Percentiles rank a stretch among this genome's conserved stretches.
These are phyloP conservation scores for Rhingia rostrata DNA, from an alignment of 2,888 invertebrate genomes.

Conservation along the genomic window DNA sequence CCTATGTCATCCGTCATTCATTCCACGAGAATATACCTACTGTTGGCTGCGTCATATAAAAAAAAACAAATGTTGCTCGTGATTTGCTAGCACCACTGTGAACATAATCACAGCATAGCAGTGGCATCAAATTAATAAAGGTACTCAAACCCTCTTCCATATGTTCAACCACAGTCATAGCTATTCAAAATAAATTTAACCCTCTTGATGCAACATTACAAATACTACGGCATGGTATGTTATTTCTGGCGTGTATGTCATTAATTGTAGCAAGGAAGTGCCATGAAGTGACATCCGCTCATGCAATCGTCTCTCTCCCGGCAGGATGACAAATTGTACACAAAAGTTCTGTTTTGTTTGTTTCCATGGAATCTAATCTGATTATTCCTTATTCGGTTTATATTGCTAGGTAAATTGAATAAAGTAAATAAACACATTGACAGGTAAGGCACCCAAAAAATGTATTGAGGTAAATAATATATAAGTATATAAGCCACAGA, in stretches of 20 bases:
- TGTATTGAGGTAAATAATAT: conserved; percentile 51
- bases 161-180: conserved; percentile 4
- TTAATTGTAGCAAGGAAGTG: conserved; percentile 62
- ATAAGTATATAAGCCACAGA: conserved; percentile 19
- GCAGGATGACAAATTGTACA: not conserved
- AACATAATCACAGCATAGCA: conserved; percentile 44
- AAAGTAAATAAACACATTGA: conserved; percentile 36
- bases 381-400: conserved; percentile 15
- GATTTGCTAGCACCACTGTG: conserved; percentile 33
- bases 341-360: conserved; percentile 39
- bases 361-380: conserved; percentile 58
- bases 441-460: conserved; percentile 51
- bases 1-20: no score
- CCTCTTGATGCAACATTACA: conserved; percentile 9
- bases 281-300: conserved; percentile 65
- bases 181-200: conserved; percentile 20
- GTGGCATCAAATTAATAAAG: conserved; percentile 51
- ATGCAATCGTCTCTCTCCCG: conserved; percentile 27
- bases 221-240: not conserved
- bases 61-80: not conserved
- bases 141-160: conserved; percentile 24
- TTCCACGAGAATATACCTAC: no score
- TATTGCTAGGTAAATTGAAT: conserved; percentile 25
- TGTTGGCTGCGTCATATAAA: no score
- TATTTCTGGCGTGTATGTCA: conserved; percentile 23